phyloP scores from a whole-genome alignment of 1,140 invertebrate species.

The Lineus longissimus region DNA sequence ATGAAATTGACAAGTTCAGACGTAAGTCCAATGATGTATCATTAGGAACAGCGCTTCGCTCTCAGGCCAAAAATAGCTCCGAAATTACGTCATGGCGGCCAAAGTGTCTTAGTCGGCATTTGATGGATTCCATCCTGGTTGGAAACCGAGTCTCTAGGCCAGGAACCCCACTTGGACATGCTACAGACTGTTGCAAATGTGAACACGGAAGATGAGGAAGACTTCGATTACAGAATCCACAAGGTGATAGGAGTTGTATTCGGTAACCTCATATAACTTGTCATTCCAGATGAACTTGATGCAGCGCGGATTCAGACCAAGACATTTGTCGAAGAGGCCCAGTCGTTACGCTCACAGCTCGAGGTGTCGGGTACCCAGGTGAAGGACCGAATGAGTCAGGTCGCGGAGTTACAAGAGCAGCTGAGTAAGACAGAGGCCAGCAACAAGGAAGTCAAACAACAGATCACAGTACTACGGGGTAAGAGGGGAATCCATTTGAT shows the following conservation, averaged over 20 bases:
- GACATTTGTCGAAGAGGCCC: constrained; percentile 28
- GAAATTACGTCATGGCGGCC: no score
- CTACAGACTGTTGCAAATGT: no score
- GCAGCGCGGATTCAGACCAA: constrained; percentile 23
- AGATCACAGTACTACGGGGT: constrained; percentile 43
- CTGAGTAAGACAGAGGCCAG: constrained; percentile 37
- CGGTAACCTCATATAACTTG: background rate
- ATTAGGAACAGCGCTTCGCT: no score
- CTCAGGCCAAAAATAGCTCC: no score
- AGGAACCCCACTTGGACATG: no score
- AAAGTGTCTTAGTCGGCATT: no score
- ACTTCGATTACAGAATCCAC: no score
- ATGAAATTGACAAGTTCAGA: constrained; percentile 40
- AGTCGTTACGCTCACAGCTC: constrained; percentile 25
- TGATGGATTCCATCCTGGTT: no score
- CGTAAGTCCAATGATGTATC: constrained; percentile 34
- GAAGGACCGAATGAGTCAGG: constrained; percentile 27
- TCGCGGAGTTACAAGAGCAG: constrained; percentile 41
- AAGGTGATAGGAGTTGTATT: no score
- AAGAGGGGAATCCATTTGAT: constrained; percentile 5
- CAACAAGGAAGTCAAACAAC: constrained; percentile 41
- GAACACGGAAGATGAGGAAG: no score
- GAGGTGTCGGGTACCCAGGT: constrained; percentile 28
- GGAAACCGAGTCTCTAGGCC: no score
- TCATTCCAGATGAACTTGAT: constrained; percentile 33